A percentile compares a stretch with the other conserved stretches of the same genome.
phyloP scores from a whole-genome alignment of 2,888 invertebrate genomes.

The Nebria brevicollis region DNA sequence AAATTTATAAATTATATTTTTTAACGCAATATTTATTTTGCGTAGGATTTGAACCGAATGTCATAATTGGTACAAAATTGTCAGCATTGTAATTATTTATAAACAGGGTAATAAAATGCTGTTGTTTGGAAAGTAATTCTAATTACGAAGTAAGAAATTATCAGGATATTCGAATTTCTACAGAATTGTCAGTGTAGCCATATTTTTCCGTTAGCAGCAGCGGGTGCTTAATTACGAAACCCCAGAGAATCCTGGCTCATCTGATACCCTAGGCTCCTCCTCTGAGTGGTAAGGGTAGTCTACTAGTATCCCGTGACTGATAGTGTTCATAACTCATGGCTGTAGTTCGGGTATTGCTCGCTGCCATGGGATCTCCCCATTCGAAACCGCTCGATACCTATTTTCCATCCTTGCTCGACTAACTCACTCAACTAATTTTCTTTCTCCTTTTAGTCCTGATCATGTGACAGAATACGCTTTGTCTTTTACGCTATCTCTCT shows the following conservation, averaged over 20 bases:
- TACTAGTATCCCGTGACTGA: constrained; percentile 24
- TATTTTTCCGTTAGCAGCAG: constrained; percentile 33
- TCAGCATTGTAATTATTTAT: not conserved
- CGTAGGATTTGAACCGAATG: no score
- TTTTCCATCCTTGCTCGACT: not conserved
- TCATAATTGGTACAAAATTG: not conserved
- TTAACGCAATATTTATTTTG: no score
- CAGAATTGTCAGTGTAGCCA: constrained; percentile 15
- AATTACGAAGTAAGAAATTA: not conserved
- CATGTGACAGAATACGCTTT: constrained; percentile 1
- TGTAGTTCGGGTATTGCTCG: constrained; percentile 39
- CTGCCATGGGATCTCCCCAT: constrained; percentile 26
- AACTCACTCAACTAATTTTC: not conserved
- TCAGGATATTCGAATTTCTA: not conserved
- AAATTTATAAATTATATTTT: no score
- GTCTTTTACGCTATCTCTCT: not conserved
- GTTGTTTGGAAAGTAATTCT: not conserved
- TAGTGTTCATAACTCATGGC: constrained; percentile 44
- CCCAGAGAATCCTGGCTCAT: constrained; percentile 38
- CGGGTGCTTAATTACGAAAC: constrained; percentile 40
- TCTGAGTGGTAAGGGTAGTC: constrained; percentile 3
- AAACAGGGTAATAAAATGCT: not conserved
- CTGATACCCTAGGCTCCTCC: constrained; percentile 38
- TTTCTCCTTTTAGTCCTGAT: constrained; percentile 2
- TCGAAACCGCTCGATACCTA: constrained; percentile 35